Percentiles rank a stretch among this genome's conserved stretches.
Evolutionary conservation across 1,140 invertebrate genomes (phyloP).

Genomic region (Platyura marginata): DNA sequence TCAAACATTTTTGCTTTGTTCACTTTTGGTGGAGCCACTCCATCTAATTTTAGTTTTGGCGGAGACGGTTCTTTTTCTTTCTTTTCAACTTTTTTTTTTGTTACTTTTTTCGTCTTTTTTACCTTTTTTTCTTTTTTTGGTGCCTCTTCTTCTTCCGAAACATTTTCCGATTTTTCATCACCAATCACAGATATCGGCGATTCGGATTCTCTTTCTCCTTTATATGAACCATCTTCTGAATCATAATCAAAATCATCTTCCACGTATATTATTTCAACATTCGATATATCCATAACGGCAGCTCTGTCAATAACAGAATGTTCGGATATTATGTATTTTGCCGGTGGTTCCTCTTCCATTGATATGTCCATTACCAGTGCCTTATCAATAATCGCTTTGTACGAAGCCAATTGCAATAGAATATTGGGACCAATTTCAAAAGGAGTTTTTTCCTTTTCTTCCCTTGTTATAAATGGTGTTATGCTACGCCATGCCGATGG

Average conservation of each 20-base stretch:
- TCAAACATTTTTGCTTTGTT: slow-evolving; percentile 22
- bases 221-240: not conserved
- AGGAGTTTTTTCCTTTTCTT: slow-evolving; percentile 23
- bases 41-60: slow-evolving; percentile 23
- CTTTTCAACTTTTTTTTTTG: slow-evolving; percentile 12
- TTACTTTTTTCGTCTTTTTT: slow-evolving; percentile 18
- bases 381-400: slow-evolving; percentile 23
- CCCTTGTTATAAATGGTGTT: slow-evolving; percentile 22
- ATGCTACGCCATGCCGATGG: slow-evolving; percentile 23
- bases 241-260: slow-evolving; percentile 10
- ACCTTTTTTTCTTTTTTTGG: slow-evolving; percentile 21
- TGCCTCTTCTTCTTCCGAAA: slow-evolving; percentile 16
- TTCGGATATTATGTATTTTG: slow-evolving; percentile 24
- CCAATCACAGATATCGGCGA: not conserved
- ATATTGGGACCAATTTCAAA: slow-evolving; percentile 21
- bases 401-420: slow-evolving; percentile 19
- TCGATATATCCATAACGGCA: slow-evolving; percentile 24
- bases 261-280: slow-evolving; percentile 25
- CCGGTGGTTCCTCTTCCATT: slow-evolving; percentile 15
- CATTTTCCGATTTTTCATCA: slow-evolving; percentile 15
- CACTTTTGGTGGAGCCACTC: slow-evolving; percentile 17
- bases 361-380: slow-evolving; percentile 24
- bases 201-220: not conserved
- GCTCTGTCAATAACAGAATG: slow-evolving; percentile 24
- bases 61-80: slow-evolving; percentile 17